Evolutionary conservation across 1,140 invertebrate species (phyloP).

Genomic region (Drosophila kikkawai): DNA sequence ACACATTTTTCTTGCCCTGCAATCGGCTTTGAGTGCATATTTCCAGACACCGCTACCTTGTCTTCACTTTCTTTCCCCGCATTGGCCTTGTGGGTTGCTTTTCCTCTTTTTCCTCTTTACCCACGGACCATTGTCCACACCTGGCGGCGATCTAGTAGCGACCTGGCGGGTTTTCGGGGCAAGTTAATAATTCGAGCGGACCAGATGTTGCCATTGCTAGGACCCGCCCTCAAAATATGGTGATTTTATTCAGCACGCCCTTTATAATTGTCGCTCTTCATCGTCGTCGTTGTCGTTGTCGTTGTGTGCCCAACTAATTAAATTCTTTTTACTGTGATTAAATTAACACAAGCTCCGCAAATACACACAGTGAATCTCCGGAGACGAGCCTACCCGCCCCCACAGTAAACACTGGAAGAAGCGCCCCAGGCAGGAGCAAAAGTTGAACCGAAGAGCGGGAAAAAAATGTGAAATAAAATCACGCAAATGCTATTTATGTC

Average conservation of each 20-base stretch:
- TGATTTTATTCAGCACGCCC: constrained; percentile 58
- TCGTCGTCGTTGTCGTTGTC: background rate
- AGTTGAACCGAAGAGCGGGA: constrained; percentile 12
- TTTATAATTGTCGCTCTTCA: constrained; percentile 31
- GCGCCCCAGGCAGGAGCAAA: constrained; percentile 28
- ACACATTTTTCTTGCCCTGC: background rate
- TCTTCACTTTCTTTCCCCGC: background rate
- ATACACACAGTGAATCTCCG: constrained; percentile 35
- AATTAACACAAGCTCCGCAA: constrained; percentile 62
- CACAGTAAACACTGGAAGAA: constrained; percentile 24
- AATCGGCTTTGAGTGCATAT: background rate
- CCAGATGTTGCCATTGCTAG: constrained; percentile 29
- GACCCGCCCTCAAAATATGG: constrained; percentile 40
- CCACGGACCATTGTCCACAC: constrained; percentile 35
- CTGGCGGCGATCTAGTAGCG: constrained; percentile 3
- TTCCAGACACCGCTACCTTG: background rate
- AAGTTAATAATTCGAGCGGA: constrained; percentile 40
- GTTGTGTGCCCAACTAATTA: constrained; percentile 56
- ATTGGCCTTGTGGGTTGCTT: background rate
- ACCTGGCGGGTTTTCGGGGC: constrained; percentile 5
- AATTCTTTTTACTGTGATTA: constrained; percentile 74
- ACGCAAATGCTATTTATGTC: constrained; percentile 74
- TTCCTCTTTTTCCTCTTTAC: background rate
- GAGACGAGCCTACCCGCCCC: constrained; percentile 32
- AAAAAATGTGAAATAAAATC: constrained; percentile 71